Conservation (phyloP, 2,113 vertebrate species). For the Rana temporaria region DNA sequence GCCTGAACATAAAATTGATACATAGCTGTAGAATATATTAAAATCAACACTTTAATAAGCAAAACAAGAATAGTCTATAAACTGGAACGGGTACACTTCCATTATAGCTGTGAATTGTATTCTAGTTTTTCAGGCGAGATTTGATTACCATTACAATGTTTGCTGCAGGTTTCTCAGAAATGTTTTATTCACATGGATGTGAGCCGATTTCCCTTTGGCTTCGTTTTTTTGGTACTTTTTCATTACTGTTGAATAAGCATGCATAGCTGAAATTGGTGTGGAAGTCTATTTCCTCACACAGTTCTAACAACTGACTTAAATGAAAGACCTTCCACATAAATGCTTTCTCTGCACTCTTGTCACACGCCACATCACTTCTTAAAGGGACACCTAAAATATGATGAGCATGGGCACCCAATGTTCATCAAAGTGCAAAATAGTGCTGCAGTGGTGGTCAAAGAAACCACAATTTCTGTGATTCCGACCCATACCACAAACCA, state of each 20-base stretch:
- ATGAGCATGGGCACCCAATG: no score
- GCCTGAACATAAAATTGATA: background rate
- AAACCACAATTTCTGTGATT: no score
- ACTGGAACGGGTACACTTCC: background rate
- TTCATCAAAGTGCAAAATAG: no score
- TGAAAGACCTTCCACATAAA: background rate
- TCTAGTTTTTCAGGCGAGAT: background rate
- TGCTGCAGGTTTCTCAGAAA: constrained; percentile 6
- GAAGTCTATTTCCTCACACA: constrained; percentile 21
- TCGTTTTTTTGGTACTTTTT: background rate
- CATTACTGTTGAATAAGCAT: constrained; percentile 5
- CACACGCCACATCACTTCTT: background rate
- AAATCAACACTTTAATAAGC: constrained; percentile 14
- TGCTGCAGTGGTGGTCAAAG: no score
- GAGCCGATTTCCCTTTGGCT: constrained; percentile 7
- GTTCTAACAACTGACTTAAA: constrained; percentile 15
- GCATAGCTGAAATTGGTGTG: constrained; percentile 15
- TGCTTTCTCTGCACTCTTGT: background rate
- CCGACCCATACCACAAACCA: no score
- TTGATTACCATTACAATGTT: constrained; percentile 24
- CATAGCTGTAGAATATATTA: background rate
- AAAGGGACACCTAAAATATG: no score
- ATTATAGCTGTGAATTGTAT: constrained; percentile 17
- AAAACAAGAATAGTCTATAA: constrained; percentile 10
- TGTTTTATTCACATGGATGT: constrained; percentile 13